Conservation (phyloP, 2,113 vertebrate species). For the Balaeniceps rex region DNA sequence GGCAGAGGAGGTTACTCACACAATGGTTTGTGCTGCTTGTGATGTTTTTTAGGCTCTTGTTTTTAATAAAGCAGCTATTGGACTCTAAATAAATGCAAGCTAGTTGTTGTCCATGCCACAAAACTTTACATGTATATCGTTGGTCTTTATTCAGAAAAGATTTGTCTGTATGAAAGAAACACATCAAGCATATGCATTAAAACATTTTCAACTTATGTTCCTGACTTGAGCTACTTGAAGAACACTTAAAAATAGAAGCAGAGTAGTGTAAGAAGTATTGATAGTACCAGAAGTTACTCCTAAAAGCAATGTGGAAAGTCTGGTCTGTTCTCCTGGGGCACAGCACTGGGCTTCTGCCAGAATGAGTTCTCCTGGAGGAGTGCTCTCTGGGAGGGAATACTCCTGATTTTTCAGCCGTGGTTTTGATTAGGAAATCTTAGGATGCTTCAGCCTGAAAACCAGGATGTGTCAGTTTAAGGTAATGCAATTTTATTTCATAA, state of each 20-base stretch:
- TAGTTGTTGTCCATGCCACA: not conserved
- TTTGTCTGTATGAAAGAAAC: not conserved
- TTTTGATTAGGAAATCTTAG: conserved; percentile 37
- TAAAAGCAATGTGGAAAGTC: not conserved
- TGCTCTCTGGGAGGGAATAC: not conserved
- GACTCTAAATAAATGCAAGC: not conserved
- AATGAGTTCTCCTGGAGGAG: not conserved
- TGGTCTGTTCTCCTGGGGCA: not conserved
- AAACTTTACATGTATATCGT: not conserved
- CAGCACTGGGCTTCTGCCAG: not conserved
- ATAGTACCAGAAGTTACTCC: not conserved
- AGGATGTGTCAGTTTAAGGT: conserved; percentile 21
- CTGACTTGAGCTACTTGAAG: not conserved
- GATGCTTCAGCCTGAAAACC: conserved; percentile 6
- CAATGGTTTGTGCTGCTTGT: not conserved
- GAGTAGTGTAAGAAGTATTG: not conserved
- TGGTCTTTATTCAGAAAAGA: not conserved
- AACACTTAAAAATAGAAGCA: not conserved
- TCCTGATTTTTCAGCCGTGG: not conserved
- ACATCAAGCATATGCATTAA: not conserved
- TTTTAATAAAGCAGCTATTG: not conserved
- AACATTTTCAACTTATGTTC: not conserved
- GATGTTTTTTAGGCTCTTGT: not conserved
- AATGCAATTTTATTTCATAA: not conserved
- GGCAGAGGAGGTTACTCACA: not conserved